Evolutionary conservation across 2,797 vertebrate genomes (phyloP).

Genomic region (Tragelaphus eurycerus): DNA sequence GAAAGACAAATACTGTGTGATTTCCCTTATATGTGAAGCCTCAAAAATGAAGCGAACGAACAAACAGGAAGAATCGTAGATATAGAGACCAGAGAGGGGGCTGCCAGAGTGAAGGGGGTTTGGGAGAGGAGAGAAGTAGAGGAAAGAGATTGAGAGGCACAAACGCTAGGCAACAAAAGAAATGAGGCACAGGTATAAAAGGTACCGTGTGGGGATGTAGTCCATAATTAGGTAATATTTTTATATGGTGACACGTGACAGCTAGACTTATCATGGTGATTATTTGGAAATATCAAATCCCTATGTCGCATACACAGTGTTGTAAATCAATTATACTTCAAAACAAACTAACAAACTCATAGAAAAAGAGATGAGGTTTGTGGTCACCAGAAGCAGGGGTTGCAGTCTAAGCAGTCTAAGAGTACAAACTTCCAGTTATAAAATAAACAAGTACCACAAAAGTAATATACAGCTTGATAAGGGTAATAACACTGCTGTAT

Average conservation of each 20-base stretch:
- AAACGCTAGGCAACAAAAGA: background rate
- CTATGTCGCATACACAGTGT: background rate
- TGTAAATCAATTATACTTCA: background rate
- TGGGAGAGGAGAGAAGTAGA: background rate
- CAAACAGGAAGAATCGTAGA: background rate
- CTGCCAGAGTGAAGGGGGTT: background rate
- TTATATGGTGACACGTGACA: background rate
- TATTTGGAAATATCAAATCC: background rate
- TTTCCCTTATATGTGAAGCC: background rate
- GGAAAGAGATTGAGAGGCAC: background rate
- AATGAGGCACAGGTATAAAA: background rate
- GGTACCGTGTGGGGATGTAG: background rate
- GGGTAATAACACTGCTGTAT: background rate
- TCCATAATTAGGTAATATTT: background rate
- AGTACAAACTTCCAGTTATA: background rate
- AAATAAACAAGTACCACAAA: background rate
- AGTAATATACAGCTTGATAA: background rate
- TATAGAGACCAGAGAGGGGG: background rate
- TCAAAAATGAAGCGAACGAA: background rate
- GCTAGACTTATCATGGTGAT: background rate
- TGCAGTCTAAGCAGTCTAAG: background rate
- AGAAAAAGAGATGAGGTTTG: background rate
- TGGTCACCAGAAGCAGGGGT: background rate
- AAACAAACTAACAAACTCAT: background rate
- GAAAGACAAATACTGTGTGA: background rate